Evolutionary conservation across 2,888 invertebrate genomes (phyloP), one percentile per base, ranked within the genome.

Genomic region (Catocala sponsa): DNA sequence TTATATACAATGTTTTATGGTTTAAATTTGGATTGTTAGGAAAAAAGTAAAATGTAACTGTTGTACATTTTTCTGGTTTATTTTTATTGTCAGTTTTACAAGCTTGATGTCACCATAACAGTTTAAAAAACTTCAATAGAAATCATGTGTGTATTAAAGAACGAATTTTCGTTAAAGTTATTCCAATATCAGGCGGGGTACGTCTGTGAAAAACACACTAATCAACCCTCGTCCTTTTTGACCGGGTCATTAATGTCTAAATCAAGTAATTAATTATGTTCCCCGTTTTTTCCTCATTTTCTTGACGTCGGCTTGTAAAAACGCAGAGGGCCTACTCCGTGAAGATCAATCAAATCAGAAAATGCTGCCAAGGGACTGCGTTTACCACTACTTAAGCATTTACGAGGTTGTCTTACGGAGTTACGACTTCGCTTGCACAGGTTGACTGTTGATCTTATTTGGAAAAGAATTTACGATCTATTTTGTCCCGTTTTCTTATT

Each of bases 211-310:
- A 87, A 90, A 87, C 86, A 88, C 86, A 90, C 88, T 87, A 91
- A 91, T 90, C 87, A 89, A 91, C 91, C 91, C 88, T 89, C 89
- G 85, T 90, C 83, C 87, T 81, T 85, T 87, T 88, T 88, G 90
- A 88, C 87, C 84, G 81, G 87, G 89, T 91, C 93, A 91, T 93
- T 93, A 93, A 93, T 93, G 92, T 93, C 92, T 89, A 91, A 93
- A 94, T 92, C 91, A 92, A 91, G 92, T 91, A 93, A 94, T 94
- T 94, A 92, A 92, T 93, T 92, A 91, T 87, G 89, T 88, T 90
- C 80, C 83, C 78, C 79, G 86, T 88, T 91, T 91, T 92, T 90
- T 85, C 86, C 89, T 89, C 84, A 87, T 91, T 92, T 90, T 88
- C 87, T 82, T 88, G 88, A 88, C 89, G 88, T 81, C 76, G 82